Conservation (phyloP, 2,888 invertebrate genomes). For the Xestia rhomboidea region DNA sequence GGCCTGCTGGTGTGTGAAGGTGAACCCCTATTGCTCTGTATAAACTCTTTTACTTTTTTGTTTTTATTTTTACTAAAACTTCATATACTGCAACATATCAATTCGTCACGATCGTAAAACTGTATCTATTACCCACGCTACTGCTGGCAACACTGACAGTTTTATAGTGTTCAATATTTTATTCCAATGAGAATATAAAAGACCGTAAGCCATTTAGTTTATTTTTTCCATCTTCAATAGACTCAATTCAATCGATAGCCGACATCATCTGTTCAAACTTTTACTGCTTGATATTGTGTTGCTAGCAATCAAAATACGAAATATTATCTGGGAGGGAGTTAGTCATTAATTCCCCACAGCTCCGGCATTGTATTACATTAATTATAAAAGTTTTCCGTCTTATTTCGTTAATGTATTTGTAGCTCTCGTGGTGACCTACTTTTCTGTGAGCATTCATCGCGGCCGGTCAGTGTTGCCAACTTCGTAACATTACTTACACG, state of each 20-base stretch:
- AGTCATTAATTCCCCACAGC: conserved; percentile 70
- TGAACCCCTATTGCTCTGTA: not conserved
- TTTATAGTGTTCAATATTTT: conserved; percentile 67
- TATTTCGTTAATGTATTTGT: conserved; percentile 81
- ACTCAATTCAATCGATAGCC: conserved; percentile 45
- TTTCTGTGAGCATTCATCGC: conserved; percentile 70
- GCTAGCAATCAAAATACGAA: conserved; percentile 58
- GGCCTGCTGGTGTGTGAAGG: too few relatives aligned
- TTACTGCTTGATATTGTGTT: conserved; percentile 51
- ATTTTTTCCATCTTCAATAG: conserved; percentile 40
- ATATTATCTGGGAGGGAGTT: conserved; percentile 64
- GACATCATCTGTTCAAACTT: conserved; percentile 53
- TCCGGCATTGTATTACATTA: conserved; percentile 78
- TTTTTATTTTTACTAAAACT: conserved; percentile 9
- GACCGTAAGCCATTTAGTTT: conserved; percentile 35
- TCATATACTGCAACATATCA: conserved; percentile 25
- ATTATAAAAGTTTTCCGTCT: conserved; percentile 80
- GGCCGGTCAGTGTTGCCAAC: conserved; percentile 73
- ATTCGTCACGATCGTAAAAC: conserved; percentile 58
- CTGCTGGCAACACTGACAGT: conserved; percentile 58
- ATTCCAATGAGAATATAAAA: conserved; percentile 54
- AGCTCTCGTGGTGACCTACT: conserved; percentile 75
- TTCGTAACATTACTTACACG: conserved; percentile 65
- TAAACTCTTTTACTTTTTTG: not conserved
- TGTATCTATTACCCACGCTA: conserved; percentile 57